A percentile compares a stretch with the other conserved stretches of the same genome.
Conservation (phyloP, 2,797 vertebrate genomes). For the Acanthurus lineatus region DNA sequence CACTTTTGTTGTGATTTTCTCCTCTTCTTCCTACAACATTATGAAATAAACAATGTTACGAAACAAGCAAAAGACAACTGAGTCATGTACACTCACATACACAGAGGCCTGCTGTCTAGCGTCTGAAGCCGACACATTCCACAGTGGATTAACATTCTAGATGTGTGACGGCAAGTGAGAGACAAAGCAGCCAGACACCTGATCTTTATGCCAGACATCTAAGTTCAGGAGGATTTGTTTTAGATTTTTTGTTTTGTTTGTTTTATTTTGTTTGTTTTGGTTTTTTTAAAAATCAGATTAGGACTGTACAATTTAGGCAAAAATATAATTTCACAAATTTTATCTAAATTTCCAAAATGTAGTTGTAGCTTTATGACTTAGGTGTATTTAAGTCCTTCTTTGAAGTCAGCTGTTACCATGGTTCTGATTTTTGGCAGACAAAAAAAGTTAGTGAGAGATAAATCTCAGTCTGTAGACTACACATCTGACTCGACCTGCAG, state of each 20-base stretch:
- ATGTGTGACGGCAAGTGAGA: constrained; percentile 62
- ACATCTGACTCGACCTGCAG: not conserved
- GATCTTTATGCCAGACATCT: constrained; percentile 58
- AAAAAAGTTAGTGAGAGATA: not conserved
- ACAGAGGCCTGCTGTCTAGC: constrained; percentile 54
- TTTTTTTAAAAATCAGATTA: not conserved
- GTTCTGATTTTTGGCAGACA: not conserved
- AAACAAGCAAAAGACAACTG: constrained; percentile 62
- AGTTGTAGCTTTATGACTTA: not conserved
- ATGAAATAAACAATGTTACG: constrained; percentile 63
- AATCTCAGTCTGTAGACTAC: not conserved
- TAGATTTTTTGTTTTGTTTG: not conserved
- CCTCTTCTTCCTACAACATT: constrained; percentile 29
- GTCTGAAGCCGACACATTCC: constrained; percentile 70
- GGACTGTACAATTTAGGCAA: not conserved
- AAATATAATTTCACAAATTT: not conserved
- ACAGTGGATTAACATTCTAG: constrained; percentile 69
- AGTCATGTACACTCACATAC: constrained; percentile 55
- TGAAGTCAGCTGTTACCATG: not conserved
- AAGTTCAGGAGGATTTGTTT: constrained; percentile 33
- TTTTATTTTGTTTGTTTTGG: too few species aligned
- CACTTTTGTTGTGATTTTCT: constrained; percentile 31
- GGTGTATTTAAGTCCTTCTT: not conserved
- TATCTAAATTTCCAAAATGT: not conserved
- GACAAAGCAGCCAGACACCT: constrained; percentile 58